Evolutionary conservation across 1,140 invertebrate species (phyloP), one percentile per base, ranked within the genome.

Genomic region (Drosophila chauvacae): DNA sequence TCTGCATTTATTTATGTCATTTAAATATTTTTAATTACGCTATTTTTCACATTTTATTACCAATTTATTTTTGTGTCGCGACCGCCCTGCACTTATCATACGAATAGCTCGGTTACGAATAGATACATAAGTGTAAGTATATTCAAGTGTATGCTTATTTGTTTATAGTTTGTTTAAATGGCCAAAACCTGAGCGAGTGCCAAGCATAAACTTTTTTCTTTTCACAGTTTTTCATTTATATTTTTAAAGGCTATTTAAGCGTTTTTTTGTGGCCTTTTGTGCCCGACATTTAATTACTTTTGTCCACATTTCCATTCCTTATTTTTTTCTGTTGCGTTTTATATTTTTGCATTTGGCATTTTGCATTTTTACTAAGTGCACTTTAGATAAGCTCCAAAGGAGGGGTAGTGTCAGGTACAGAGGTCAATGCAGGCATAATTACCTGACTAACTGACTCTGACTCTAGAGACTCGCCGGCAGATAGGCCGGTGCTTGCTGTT

Each of bases 1-100:
- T 81, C 72, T 81, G 66, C 82, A 88, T 81, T 77, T 88, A 88
- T 88, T 81, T 90, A 88, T 79, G 85, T 53, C 84, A 59, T 85
- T 85, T 90, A 79, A 88, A 88, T 81, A 79, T 75, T 90, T 90
- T 75, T 85, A 90, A 85, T 77, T 70, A 81, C 50, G 85, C 85
- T 81, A 88, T 88, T 90, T 85, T 81, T 90, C 85, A 88, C 77
- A 81, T 85, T 85, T 90, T 88, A 90, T 90, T 81, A 90, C 85
- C 85, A 84, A 88, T 88, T 88, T 85, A 77, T 88, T 90, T 90
- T 50, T 75, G 60, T 66, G 62, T 48, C 53, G 53, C 61, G 74
- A 66, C 50, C 14, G 23, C 42, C 11, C 33, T 69, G 76, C 76
- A 88, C 74, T 80, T 83, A 70, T 80, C 66, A 70, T 77, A 58